Conservation (phyloP, 2,888 invertebrate genomes). For the Apodemia mormo region DNA sequence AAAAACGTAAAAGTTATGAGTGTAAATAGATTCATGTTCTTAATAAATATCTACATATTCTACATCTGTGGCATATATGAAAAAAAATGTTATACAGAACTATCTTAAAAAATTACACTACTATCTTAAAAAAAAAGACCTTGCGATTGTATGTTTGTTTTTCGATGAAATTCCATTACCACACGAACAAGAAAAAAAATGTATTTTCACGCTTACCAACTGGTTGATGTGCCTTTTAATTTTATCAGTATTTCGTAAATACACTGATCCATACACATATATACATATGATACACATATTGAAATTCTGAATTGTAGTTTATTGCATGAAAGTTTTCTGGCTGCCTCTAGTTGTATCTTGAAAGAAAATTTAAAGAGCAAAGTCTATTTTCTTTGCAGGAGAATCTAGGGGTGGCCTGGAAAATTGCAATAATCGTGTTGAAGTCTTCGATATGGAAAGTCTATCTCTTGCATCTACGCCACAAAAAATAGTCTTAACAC, state of each 20-base stretch:
- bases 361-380: slow-evolving; percentile 40
- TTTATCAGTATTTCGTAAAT: background rate
- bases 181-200: background rate
- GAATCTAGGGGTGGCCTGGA: slow-evolving; percentile 66
- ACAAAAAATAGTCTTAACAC: slow-evolving; percentile 40
- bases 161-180: too few species aligned
- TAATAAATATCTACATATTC: too few species aligned
- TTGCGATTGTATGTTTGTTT: too few species aligned
- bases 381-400: slow-evolving; percentile 70
- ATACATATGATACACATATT: background rate
- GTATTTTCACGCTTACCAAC: background rate
- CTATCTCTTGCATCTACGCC: slow-evolving; percentile 23
- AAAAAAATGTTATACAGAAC: too few species aligned
- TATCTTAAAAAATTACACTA: too few species aligned
- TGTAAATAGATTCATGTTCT: too few species aligned
- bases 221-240: background rate
- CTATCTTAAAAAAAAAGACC: too few species aligned
- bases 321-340: slow-evolving; percentile 45
- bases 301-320: background rate
- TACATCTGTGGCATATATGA: too few species aligned
- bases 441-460: slow-evolving; percentile 28
- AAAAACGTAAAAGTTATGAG: too few species aligned
- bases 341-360: slow-evolving; percentile 48
- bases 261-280: too few species aligned
- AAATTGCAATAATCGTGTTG: slow-evolving; percentile 37